These are phyloP conservation scores for Macaca nemestrina DNA, from an alignment of 2,113 vertebrate genomes.

Conservation along the genomic window DNA sequence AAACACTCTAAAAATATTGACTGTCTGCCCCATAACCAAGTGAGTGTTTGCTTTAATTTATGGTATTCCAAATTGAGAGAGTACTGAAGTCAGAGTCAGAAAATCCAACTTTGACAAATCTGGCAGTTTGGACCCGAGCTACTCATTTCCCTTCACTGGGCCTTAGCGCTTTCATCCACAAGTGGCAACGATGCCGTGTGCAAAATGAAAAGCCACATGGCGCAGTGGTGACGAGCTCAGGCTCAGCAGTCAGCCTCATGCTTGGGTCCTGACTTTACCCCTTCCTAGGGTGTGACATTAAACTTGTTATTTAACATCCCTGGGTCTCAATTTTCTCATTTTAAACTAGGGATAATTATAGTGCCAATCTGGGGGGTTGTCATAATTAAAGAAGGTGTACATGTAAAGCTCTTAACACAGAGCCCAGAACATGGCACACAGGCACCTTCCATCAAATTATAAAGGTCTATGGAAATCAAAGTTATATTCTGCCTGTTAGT, in stretches of 20 bases:
- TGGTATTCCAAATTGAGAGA: constrained; percentile 71
- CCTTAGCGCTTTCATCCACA: background rate
- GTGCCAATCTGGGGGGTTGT: background rate
- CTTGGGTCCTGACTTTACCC: background rate
- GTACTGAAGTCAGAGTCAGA: constrained; percentile 64
- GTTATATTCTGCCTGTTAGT: background rate
- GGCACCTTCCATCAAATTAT: background rate
- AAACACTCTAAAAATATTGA: constrained; percentile 82
- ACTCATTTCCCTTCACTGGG: background rate
- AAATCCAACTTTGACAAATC: constrained; percentile 74
- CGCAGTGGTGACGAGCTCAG: accelerated
- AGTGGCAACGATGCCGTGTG: background rate
- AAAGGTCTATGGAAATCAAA: background rate
- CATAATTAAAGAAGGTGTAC: background rate
- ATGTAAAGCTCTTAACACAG: background rate
- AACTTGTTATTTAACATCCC: background rate
- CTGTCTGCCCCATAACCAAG: constrained; percentile 79
- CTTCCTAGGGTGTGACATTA: background rate
- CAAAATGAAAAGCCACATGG: background rate
- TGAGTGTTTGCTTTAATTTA: constrained; percentile 78
- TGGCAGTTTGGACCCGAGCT: constrained; percentile 39
- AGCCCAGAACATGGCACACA: background rate
- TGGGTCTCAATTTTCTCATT: background rate
- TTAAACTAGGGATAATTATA: constrained; percentile 8
- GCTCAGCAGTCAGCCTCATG: background rate